Base-by-base conservation (phyloP, 1,140 invertebrate genomes). In the Hestina assimilis region DNA sequence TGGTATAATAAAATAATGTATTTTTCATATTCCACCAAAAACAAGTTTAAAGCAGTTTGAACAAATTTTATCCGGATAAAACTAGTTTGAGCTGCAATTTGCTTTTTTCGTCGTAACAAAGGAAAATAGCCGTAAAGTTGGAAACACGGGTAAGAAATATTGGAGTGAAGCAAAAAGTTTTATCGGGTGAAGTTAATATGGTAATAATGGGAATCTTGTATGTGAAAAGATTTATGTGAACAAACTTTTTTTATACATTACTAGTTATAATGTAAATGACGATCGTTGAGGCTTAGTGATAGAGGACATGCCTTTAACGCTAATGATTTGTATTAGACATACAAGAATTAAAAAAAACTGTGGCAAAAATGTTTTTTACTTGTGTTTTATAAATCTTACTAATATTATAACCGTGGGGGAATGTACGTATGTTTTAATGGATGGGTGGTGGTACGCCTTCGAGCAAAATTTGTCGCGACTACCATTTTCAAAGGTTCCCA, bases 91-190 rank as follows among this genome's bases (percentile, higher is more conserved):
- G 2, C 11, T 4, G 31, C 12, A 33, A n/a, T n/a, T n/a, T 14
- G 12, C 31, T n/a, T n/a, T n/a, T n/a, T n/a, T n/a, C 14, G 8
- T 11, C 14, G 11, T 14, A 14, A 14, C 31, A 33, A 12, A 33
- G 14, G 38, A 21, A 41, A 41, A 41, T 41, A 21, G 19, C 19
- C 38, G 38, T 41, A 19, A 41, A 41, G 38, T 41, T 41, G 38
- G 38, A 41, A 41, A 19, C 20, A 21, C 12, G 31, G 31, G 31
- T 33, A 21, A 20, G 17, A 20, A 19, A 20, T 41, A 17, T 41
- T n/a, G 17, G 38, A 20, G 17, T 12, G 8, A 11, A 41, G 38
- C 17, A 21, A 41, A 41, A 21, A 20, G 31, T 41, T 41, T 41
- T 41, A 41, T 41, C 17, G 38, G 17, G 19, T 19, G 38, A 21